Conservation (phyloP, 2,797 vertebrate species). For the Lithobates sylvaticus region DNA sequence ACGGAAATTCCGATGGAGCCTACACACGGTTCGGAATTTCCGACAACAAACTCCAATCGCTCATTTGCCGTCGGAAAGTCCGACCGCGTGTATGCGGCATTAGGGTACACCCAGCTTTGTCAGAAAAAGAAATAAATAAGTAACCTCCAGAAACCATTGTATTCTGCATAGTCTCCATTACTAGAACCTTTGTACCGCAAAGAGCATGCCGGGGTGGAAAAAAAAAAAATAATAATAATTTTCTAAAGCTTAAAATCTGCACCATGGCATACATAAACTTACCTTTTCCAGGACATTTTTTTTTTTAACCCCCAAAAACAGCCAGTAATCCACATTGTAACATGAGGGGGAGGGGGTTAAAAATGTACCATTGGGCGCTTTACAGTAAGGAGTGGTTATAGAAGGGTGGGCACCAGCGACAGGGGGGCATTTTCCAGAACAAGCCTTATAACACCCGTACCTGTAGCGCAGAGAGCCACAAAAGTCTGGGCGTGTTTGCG, state of each 20-base stretch:
- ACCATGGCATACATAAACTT: conserved; percentile 61
- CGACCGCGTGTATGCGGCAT: no score
- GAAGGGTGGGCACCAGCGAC: conserved; percentile 18
- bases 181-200: neutral
- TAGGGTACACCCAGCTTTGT: no score
- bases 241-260: neutral
- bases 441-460: conserved; percentile 74
- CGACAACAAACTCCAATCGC: no score
- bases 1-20: no score
- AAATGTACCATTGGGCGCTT: conserved; percentile 65
- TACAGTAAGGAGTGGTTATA: conserved; percentile 59
- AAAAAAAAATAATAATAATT: neutral
- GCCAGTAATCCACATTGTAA: conserved; percentile 72
- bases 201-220: neutral
- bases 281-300: conserved; percentile 65
- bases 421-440: conserved; percentile 37
- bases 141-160: no score
- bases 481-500: conserved; percentile 98
- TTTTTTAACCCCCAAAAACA: conserved; percentile 17
- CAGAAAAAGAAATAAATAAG: no score
- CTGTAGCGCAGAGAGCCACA: conserved; percentile 97
- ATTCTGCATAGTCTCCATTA: neutral
- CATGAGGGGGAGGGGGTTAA: conserved; percentile 61
- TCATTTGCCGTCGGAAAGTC: no score
- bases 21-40: no score